Conservation (phyloP, 2,888 invertebrate genomes). For the Phyto melanocephala region DNA sequence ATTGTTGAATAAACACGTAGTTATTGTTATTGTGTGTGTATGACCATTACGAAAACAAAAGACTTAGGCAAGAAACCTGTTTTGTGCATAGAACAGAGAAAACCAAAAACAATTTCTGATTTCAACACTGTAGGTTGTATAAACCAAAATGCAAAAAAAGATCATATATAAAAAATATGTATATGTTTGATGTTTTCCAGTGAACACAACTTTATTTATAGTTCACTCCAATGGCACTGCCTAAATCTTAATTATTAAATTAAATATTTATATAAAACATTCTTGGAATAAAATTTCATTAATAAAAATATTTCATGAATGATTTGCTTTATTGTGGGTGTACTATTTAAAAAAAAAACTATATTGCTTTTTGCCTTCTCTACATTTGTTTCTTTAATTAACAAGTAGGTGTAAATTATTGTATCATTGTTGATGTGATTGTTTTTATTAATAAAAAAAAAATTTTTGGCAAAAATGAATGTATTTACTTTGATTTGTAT, state of each 20-base stretch:
- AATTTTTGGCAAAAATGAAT: constrained; percentile 41
- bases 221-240: too few species aligned
- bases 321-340: constrained; percentile 5
- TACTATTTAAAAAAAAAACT: constrained; percentile 11
- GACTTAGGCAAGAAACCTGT: constrained; percentile 40
- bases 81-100: neutral
- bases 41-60: constrained; percentile 20
- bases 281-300: too few species aligned
- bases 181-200: too few species aligned
- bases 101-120: neutral
- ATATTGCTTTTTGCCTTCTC: neutral
- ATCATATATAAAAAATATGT: too few species aligned
- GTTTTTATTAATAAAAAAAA: neutral
- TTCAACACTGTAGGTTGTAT: constrained; percentile 21
- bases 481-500: neutral
- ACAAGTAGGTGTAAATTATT: constrained; percentile 40
- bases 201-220: too few species aligned
- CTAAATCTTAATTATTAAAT: too few species aligned
- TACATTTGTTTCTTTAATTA: neutral
- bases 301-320: too few species aligned
- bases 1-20: neutral
- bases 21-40: neutral
- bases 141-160: neutral
- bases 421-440: neutral
- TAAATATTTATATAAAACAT: too few species aligned